Conservation (phyloP, 2,797 vertebrate species). For the Loris lydekkerianus region DNA sequence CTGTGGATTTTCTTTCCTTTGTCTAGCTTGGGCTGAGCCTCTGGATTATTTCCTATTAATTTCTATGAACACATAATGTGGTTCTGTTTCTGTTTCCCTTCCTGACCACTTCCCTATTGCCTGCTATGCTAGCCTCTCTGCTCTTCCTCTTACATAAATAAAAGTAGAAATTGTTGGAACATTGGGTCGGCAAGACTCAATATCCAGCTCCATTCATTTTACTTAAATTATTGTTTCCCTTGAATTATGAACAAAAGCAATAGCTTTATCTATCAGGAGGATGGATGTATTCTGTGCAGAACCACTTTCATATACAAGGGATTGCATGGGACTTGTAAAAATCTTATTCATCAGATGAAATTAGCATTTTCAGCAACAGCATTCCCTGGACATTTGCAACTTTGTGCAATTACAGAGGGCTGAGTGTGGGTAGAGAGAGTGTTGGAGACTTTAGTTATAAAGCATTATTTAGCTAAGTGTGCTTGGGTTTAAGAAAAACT, state of each 20-base stretch:
- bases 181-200: constrained; percentile 27
- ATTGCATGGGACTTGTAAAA: neutral
- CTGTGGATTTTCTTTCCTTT: neutral
- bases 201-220: neutral
- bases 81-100: neutral
- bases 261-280: neutral
- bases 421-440: constrained; percentile 48
- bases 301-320: neutral
- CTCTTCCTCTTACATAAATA: neutral
- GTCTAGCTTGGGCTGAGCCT: neutral
- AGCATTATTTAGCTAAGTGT: constrained; percentile 34
- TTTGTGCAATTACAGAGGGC: constrained; percentile 25
- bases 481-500: neutral
- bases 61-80: neutral
- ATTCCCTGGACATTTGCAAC: constrained; percentile 27
- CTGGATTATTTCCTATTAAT: neutral
- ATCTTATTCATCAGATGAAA: constrained; percentile 47
- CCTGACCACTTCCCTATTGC: neutral
- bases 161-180: neutral
- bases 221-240: constrained; percentile 51
- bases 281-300: neutral
- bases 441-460: constrained; percentile 28
- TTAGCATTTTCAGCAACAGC: constrained; percentile 45
- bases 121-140: neutral
- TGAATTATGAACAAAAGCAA: constrained; percentile 28